Evolutionary conservation across 2,113 vertebrate genomes (phyloP), one percentile per base, ranked within the genome.

Genomic region (Prinia subflava): DNA sequence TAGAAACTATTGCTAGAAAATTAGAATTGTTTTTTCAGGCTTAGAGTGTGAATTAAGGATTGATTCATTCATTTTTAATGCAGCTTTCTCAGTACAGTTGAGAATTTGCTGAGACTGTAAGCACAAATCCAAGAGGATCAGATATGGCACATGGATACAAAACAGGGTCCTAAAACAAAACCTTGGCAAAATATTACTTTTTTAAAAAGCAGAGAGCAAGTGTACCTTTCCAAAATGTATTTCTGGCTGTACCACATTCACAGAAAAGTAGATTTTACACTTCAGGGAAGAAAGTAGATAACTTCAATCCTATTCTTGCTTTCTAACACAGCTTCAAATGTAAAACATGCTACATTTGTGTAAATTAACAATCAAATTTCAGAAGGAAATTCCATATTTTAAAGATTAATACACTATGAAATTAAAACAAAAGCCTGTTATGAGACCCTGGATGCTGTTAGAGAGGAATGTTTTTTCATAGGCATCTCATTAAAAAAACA

Each of bases 311-410:
- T 80, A 15, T 57, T 89, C 49, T 78, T 95, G 57, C 37, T 41
- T 95, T 89, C 37, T 41, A 93, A 62, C 39, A 64, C 30, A 95
- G 85, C 90, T 95, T 67, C 78, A 77, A 96, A 82, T 68, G 60
- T 92, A 95, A 83, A 94, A 78, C 80, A 64, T 67, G 28, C 15
- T 68, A 41, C 0, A 0, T 79, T 67, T 91, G 27, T 92, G 70
- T 85, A 96, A 96, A 96, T 89, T 91, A 95, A 91, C 59, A 73
- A 21, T 28, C 49, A 88, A 89, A 89, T 79, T 87, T 91, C n/a
- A 91, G 13, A 92, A 27, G 16, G 11, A 78, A 83, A 57, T 74
- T 93, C 4, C 21, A 19, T 73, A 70, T 55, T 85, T 60, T 94
- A 59, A 96, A 70, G 74, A 91, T 11, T 49, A 94, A 84, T 69